Conservation (phyloP, 2,113 vertebrate genomes). For the Hydrolagus affinis region DNA sequence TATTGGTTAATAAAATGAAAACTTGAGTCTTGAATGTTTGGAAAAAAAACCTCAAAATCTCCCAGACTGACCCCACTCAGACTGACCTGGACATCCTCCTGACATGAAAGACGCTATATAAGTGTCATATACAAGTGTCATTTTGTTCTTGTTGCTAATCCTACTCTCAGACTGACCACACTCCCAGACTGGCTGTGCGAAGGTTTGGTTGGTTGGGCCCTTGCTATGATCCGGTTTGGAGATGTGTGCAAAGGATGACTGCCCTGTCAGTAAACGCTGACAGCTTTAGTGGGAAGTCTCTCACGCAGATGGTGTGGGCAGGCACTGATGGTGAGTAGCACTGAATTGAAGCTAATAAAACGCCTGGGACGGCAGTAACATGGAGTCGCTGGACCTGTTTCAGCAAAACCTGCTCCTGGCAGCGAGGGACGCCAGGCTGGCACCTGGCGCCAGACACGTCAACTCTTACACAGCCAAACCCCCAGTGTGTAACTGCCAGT, state of each 20-base stretch:
- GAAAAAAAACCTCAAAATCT: not conserved
- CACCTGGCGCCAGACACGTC: not conserved
- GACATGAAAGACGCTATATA: too few relatives aligned
- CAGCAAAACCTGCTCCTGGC: not conserved
- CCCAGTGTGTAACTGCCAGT: not conserved
- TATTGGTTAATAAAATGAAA: not conserved
- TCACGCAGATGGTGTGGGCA: not conserved
- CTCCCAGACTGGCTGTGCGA: too few relatives aligned
- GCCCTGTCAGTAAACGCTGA: conserved; percentile 14
- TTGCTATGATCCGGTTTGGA: not conserved
- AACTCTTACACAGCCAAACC: not conserved
- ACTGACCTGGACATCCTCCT: too few relatives aligned
- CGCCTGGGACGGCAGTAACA: not conserved
- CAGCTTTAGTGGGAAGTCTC: not conserved
- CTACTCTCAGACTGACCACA: not conserved
- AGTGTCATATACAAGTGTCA: too few relatives aligned
- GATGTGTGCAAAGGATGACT: not conserved
- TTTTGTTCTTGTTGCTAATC: too few relatives aligned
- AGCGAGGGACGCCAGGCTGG: not conserved
- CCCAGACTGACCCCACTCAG: not conserved
- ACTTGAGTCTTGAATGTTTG: not conserved
- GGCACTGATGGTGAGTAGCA: not conserved
- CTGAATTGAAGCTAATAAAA: too few relatives aligned
- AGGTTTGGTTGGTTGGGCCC: not conserved
- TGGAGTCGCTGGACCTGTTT: not conserved